Evolutionary conservation across 2,888 invertebrate species (phyloP).

Genomic region (Apantesis nais): DNA sequence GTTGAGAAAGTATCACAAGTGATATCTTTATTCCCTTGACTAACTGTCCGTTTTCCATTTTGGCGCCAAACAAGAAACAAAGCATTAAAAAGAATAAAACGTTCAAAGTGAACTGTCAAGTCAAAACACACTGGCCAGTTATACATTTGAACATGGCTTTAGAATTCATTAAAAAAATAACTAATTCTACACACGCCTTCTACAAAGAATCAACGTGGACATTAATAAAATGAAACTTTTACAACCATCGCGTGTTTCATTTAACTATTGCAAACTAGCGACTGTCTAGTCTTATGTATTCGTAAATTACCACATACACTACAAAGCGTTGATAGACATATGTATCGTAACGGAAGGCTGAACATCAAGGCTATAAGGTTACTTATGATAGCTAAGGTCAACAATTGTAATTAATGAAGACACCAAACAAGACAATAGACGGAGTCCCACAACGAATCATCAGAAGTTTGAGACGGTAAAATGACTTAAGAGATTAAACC

Average conservation of each 20-base stretch:
- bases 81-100: constrained; percentile 1
- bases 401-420: background rate
- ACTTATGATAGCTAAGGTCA: background rate
- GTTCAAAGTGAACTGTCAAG: background rate
- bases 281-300: constrained; percentile 18
- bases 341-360: background rate
- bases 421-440: background rate
- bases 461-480: background rate
- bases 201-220: constrained; percentile 22
- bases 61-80: constrained; percentile 1
- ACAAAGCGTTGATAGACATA: background rate
- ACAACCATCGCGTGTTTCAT: constrained; percentile 35
- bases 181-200: constrained; percentile 39
- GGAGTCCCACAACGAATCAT: background rate
- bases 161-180: constrained; percentile 37
- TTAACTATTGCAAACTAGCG: constrained; percentile 21
- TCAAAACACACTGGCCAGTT: constrained; percentile 11
- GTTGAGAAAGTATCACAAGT: background rate
- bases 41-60: background rate
- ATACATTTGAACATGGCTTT: constrained; percentile 11
- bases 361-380: background rate
- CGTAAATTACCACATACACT: constrained; percentile 21
- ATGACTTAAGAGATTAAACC: background rate
- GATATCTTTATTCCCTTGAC: background rate
- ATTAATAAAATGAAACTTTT: constrained; percentile 38